Base-by-base conservation (phyloP, 2,888 invertebrate genomes). In the Elmis aenea region DNA sequence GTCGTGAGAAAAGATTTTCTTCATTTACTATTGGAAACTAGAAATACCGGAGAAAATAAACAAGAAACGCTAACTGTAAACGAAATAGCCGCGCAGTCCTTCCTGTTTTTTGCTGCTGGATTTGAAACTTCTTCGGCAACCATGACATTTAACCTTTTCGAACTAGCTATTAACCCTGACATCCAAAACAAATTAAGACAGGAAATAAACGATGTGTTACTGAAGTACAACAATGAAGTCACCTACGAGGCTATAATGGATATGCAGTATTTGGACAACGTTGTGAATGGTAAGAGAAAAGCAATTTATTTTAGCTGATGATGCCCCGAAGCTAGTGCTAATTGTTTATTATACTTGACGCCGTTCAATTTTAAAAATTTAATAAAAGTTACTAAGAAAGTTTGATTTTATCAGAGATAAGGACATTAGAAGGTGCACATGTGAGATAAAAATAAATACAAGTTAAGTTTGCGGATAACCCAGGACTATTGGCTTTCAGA, bases 1-100 rank as follows among this genome's bases (percentile, higher is more conserved):
- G 43, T 75, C 0, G 53, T 50, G 0, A 56, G 73, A n/a, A 72
- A 74, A 31, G 77, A 76, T 57, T 75, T 78, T 43, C 56, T 79
- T 42, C 72, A 77, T 38, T 51, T 75, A 2, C 57, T 76, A 28
- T 46, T 76, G 14, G 72, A 41, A 20, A 32, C 25, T 14, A 31
- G 27, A n/a, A n/a, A n/a, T n/a, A n/a, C n/a, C n/a, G n/a, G n/a
- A 18, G 23, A 22, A 3, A 24, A n/a, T n/a, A n/a, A 28, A 23
- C 18, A 14, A 13, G 26, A 11, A 10, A 25, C 27, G 10, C 3
- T 46, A 9, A 44, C 42, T 3, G 26, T 40, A 2, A 35, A 46
- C 5, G 45, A 45, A 22, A 20, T 46, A 5, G 40, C 45, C 1
- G 48, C 61, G 0, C 61, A 63, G 28, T 50, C 54, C 26, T 53